Percentiles rank a stretch among this genome's conserved stretches.
Conservation (phyloP, 2,888 invertebrate species). For the Zele albiditarsus region DNA sequence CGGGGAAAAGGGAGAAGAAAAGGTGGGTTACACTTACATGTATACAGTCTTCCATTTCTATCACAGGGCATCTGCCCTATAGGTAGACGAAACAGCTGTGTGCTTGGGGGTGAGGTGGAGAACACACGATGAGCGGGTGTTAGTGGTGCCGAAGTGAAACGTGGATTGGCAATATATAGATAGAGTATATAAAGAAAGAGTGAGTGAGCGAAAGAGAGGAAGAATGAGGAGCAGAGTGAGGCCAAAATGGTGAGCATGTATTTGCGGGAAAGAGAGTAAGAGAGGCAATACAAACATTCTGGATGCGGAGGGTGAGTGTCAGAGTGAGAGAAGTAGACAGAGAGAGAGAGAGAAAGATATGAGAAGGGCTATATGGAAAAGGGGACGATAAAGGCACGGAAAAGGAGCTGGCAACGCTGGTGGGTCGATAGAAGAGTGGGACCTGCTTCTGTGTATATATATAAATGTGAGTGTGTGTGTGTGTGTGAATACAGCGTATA, state of each 20-base stretch:
- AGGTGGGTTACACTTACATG: slow-evolving; percentile 61
- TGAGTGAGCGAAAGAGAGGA: slow-evolving; percentile 20
- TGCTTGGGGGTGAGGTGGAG: slow-evolving; percentile 41
- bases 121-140: slow-evolving; percentile 45
- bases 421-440: slow-evolving; percentile 71
- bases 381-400: slow-evolving; percentile 68
- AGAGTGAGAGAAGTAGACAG: slow-evolving; percentile 43
- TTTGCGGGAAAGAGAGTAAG: slow-evolving; percentile 36
- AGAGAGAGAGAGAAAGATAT: slow-evolving; percentile 51
- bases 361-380: slow-evolving; percentile 59
- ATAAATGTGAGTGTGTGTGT: background rate
- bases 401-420: slow-evolving; percentile 69
- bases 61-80: slow-evolving; percentile 59
- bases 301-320: slow-evolving; percentile 40
- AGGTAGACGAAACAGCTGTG: slow-evolving; percentile 64
- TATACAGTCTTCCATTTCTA: slow-evolving; percentile 32
- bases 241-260: no score
- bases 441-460: slow-evolving; percentile 47
- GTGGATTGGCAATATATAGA: slow-evolving; percentile 36
- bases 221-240: no score
- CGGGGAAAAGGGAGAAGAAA: slow-evolving; percentile 52
- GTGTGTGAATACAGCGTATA: slow-evolving; percentile 36
- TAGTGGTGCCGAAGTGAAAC: slow-evolving; percentile 38
- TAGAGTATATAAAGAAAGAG: slow-evolving; percentile 27
- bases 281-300: slow-evolving; percentile 39